phyloP scores from a whole-genome alignment of 2,797 vertebrate genomes.

The Ceyx erithaca region DNA sequence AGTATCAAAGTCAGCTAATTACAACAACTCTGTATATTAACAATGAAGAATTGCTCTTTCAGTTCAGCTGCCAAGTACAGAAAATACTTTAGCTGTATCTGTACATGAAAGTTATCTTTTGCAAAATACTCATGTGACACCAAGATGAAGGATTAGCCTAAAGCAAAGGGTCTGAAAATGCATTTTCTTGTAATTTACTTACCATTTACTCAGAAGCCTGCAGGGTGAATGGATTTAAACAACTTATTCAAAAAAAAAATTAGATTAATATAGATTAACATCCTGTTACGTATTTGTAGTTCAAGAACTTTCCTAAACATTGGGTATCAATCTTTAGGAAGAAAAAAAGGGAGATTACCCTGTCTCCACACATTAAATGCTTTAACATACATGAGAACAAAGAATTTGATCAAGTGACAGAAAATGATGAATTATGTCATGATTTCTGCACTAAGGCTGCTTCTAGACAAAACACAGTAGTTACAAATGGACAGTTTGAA shows the following conservation, averaged over 20 bases:
- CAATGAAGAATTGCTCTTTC: slow-evolving; percentile 1
- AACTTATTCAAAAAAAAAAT: neutral
- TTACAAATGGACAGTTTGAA: neutral
- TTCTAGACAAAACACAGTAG: neutral
- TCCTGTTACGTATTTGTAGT: neutral
- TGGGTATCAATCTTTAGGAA: neutral
- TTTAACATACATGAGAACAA: neutral
- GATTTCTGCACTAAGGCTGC: neutral
- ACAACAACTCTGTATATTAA: neutral
- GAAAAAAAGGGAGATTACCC: neutral
- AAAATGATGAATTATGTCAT: neutral
- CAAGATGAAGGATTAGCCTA: neutral
- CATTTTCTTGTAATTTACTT: neutral
- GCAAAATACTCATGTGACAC: neutral
- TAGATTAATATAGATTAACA: neutral
- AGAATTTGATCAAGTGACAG: neutral
- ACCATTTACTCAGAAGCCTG: neutral
- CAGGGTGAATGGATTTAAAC: neutral
- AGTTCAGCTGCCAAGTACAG: neutral
- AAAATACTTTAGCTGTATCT: neutral
- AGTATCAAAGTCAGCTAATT: slow-evolving; percentile 35
- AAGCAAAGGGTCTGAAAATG: slow-evolving; percentile 1
- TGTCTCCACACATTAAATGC: neutral
- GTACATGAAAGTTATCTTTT: neutral
- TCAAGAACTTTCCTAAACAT: neutral